These are phyloP conservation scores for Cassiopea xamachana DNA, from an alignment of 30 jellyfish, hydroid and myxozoan species.

Conservation along the genomic window DNA sequence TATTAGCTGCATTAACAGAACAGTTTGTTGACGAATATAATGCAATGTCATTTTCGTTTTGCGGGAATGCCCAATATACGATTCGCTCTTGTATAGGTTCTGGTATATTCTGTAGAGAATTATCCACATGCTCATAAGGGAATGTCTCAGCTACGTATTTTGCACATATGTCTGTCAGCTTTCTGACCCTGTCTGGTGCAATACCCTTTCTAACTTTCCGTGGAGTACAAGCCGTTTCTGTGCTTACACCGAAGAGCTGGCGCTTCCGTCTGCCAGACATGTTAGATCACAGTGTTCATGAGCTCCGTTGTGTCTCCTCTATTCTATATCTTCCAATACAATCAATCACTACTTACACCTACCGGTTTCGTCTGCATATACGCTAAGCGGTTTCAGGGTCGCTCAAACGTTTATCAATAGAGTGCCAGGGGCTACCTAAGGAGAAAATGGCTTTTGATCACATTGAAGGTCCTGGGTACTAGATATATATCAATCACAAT, in stretches of 20 bases:
- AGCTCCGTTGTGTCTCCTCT: not conserved
- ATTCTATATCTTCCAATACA: not conserved
- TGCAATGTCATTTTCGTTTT: constrained; percentile 74
- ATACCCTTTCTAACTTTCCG: constrained; percentile 33
- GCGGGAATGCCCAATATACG: constrained; percentile 89
- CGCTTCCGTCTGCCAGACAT: constrained; percentile 63
- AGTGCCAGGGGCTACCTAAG: constrained; percentile 44
- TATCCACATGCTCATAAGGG: constrained; percentile 90
- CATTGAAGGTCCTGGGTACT: constrained; percentile 13
- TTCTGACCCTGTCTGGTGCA: constrained; percentile 3
- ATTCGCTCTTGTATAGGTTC: constrained; percentile 86
- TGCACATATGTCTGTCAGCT: constrained; percentile 84
- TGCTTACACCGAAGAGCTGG: not conserved
- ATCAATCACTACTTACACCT: not conserved
- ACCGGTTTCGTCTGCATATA: constrained; percentile 16
- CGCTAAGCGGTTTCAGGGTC: constrained; percentile 61
- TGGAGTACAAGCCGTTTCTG: constrained; percentile 8
- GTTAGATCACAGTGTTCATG: not conserved
- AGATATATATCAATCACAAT: not conserved
- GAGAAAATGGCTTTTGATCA: constrained; percentile 79
- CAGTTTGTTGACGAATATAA: constrained; percentile 84
- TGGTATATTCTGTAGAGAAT: constrained; percentile 77
- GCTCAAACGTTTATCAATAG: constrained; percentile 8
- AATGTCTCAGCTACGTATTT: constrained; percentile 79
- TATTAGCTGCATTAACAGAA: constrained; percentile 33